Evolutionary conservation across 2,888 invertebrate genomes (phyloP), one percentile per base, ranked within the genome.

Genomic region (Mimumesa dahlbomi): DNA sequence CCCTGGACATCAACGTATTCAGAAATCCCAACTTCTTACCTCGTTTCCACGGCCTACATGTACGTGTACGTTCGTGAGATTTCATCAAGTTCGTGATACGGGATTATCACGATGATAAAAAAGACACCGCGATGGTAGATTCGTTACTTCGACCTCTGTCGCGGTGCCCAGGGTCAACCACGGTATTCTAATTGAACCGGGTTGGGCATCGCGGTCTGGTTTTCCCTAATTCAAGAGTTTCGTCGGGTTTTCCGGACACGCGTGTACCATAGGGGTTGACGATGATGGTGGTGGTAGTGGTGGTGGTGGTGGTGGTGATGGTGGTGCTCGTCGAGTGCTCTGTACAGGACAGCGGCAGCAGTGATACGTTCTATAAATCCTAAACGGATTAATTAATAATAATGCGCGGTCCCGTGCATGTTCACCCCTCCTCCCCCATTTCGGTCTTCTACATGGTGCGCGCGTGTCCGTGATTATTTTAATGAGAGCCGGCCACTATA

Each of bases 311-410:
- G 19, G 43, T 0, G 14, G n/a, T 22, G n/a, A n/a, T n/a, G n/a
- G n/a, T n/a, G 36, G 1, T 21, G 45, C 7, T 25, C n/a, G n/a
- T n/a, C 25, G 42, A 31, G 21, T 53, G 53, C 54, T 36, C 36
- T 42, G 70, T 19, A 19, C 34, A n/a, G 59, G 70, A 54, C 56
- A 73, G 29, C 48, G 52, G 22, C 34, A 13, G 63, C 57, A 38
- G 46, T 68, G 66, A 79, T 76, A 57, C 53, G 62, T 68, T 70
- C 74, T 77, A 77, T 77, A 79, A 75, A 75, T 79, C 75, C 73
- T 79, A 77, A 79, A 77, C 79, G 70, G 79, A 79, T 79, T 79
- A 79, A 79, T 79, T 79, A 79, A 79, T 79, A 79, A 79, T 79
- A 79, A 79, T 79, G 77, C 70, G 66, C 57, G 77, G 74, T 68